Percentiles rank a stretch among this genome's conserved stretches.
These are phyloP conservation scores for Phragmatobia fuliginosa DNA, from an alignment of 2,888 invertebrate genomes.

Conservation along the genomic window DNA sequence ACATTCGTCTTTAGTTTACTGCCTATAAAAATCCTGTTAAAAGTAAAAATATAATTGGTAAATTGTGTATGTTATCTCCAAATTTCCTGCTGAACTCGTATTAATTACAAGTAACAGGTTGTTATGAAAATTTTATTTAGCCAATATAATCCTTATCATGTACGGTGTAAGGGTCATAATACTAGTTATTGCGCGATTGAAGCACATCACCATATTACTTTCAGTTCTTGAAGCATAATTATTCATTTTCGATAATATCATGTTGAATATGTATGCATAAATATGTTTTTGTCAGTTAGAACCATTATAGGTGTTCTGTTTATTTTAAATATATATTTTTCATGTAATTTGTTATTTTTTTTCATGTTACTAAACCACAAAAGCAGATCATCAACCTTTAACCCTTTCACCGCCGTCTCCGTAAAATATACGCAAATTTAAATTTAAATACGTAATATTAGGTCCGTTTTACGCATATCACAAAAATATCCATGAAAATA, in stretches of 20 bases:
- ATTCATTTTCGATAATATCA: background rate
- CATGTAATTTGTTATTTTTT: conserved; percentile 12
- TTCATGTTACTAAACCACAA: background rate
- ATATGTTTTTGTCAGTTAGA: conserved; percentile 14
- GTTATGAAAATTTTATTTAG: conserved; percentile 39
- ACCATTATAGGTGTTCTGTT: conserved; percentile 16
- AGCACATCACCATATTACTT: background rate
- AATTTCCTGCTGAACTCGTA: conserved; percentile 30
- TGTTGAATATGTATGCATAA: conserved; percentile 5
- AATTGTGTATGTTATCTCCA: background rate
- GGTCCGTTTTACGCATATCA: too few relatives aligned
- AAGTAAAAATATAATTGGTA: background rate
- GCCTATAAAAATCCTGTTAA: background rate
- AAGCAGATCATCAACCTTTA: too few relatives aligned
- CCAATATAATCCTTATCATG: conserved; percentile 44
- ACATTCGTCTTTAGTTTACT: background rate
- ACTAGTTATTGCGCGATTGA: background rate
- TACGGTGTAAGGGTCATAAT: conserved; percentile 33
- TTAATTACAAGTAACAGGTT: conserved; percentile 30
- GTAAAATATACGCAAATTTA: too few relatives aligned
- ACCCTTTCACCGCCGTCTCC: too few relatives aligned
- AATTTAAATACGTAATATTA: too few relatives aligned
- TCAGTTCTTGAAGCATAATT: background rate
- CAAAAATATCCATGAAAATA: too few relatives aligned
- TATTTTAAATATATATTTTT: conserved; percentile 24